These are phyloP conservation scores for Mimachlamys varia DNA, from an alignment of 2,888 invertebrate genomes.

Conservation along the genomic window DNA sequence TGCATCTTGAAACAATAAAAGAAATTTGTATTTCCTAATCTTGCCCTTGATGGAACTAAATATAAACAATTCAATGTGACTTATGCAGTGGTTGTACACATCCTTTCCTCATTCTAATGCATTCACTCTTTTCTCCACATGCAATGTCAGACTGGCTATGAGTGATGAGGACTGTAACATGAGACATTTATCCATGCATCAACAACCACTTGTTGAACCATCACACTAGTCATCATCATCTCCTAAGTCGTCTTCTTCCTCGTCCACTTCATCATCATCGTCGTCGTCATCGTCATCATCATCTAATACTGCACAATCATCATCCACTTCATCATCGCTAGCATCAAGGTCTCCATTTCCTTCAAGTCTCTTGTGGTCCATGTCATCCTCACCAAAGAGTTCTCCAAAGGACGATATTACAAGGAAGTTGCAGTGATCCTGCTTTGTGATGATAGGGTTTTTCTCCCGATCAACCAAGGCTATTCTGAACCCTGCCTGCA, in stretches of 20 bases:
- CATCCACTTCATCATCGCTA: slow-evolving; percentile 63
- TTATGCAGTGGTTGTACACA: slow-evolving; percentile 1
- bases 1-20: not conserved
- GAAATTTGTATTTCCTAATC: not conserved
- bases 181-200: slow-evolving; percentile 41
- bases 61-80: not conserved
- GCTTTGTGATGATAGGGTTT: slow-evolving; percentile 87
- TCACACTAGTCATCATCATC: slow-evolving; percentile 85
- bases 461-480: slow-evolving; percentile 90
- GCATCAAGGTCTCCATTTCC: slow-evolving; percentile 63
- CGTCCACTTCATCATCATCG: slow-evolving; percentile 67
- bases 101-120: not conserved
- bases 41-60: not conserved
- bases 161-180: slow-evolving; percentile 6
- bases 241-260: slow-evolving; percentile 59
- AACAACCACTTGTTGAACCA: slow-evolving; percentile 49
- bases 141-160: slow-evolving; percentile 24
- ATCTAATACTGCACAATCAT: slow-evolving; percentile 64
- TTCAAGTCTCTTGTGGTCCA: slow-evolving; percentile 66
- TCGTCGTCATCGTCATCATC: slow-evolving; percentile 66
- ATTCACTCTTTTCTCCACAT: slow-evolving; percentile 25
- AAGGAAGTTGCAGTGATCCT: slow-evolving; percentile 80
- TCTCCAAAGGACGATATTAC: slow-evolving; percentile 76
- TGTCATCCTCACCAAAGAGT: slow-evolving; percentile 73
- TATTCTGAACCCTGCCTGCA: slow-evolving; percentile 87